phyloP scores from a whole-genome alignment of 2,113 vertebrate species.

The Callionymus lyra region DNA sequence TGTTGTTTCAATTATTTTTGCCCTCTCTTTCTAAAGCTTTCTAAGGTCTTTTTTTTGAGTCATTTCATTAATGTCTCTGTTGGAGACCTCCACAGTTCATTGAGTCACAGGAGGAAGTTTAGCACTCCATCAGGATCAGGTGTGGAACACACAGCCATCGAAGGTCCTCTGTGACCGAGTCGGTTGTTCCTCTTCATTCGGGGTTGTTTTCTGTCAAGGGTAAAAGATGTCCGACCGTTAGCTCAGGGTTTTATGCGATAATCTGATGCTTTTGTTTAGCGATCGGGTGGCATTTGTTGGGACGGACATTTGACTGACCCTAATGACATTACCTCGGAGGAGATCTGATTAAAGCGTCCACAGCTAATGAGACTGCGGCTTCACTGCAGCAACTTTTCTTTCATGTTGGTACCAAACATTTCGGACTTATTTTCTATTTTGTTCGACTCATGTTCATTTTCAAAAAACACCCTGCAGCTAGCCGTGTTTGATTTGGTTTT shows the following conservation, averaged over 20 bases:
- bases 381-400: conserved; percentile 3
- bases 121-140: conserved; percentile 22
- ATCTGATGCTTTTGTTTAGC: conserved; percentile 54
- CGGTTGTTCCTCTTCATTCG: no score
- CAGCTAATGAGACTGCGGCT: conserved; percentile 28
- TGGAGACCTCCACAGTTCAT: conserved; percentile 26
- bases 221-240: conserved; percentile 32
- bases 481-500: conserved; percentile 13
- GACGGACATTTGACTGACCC: conserved; percentile 33
- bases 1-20: no score
- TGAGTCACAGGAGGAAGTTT: no score
- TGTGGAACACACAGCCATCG: conserved; percentile 19
- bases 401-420: no score
- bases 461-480: background rate
- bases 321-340: conserved; percentile 49
- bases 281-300: conserved; percentile 43
- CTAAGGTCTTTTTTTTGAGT: no score
- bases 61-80: conserved; percentile 56
- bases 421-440: no score
- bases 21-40: no score
- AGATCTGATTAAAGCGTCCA: conserved; percentile 46
- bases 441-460: no score
- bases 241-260: conserved; percentile 40
- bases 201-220: no score
- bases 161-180: no score